A percentile compares a stretch with the other conserved stretches of the same genome.
phyloP scores from a whole-genome alignment of 2,888 invertebrate species.

The Platynereis dumerilii region DNA sequence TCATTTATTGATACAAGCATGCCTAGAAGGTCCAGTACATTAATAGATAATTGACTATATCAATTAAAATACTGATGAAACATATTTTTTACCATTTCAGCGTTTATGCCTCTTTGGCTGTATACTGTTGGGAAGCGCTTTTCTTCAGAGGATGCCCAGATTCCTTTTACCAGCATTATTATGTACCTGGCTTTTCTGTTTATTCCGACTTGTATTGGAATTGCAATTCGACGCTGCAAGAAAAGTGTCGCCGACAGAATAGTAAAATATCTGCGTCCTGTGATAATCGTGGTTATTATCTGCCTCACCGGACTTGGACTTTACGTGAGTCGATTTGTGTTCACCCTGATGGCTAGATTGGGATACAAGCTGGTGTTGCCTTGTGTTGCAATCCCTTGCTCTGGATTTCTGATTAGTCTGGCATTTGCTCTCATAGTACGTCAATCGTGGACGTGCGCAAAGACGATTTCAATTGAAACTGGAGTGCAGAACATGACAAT shows the following conservation, averaged over 20 bases:
- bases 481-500: neutral
- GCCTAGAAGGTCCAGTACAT: too few species aligned
- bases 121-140: neutral
- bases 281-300: constrained; percentile 63
- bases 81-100: constrained; percentile 31
- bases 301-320: constrained; percentile 55
- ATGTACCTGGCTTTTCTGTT: neutral
- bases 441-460: neutral
- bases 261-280: constrained; percentile 60
- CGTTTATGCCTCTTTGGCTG: neutral
- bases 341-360: neutral
- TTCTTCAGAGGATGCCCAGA: constrained; percentile 41
- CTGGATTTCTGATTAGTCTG: neutral
- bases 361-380: neutral
- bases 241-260: constrained; percentile 58
- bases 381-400: neutral
- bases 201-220: constrained; percentile 61
- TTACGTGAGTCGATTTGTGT: neutral
- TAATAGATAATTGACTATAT: too few species aligned
- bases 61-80: too few species aligned
- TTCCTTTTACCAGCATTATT: neutral
- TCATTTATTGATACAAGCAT: too few species aligned
- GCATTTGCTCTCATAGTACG: neutral
- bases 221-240: constrained; percentile 56
- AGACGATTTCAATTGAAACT: neutral